Evolutionary conservation across 2,113 vertebrate genomes (phyloP).

Genomic region (Typhlomys cinereus): DNA sequence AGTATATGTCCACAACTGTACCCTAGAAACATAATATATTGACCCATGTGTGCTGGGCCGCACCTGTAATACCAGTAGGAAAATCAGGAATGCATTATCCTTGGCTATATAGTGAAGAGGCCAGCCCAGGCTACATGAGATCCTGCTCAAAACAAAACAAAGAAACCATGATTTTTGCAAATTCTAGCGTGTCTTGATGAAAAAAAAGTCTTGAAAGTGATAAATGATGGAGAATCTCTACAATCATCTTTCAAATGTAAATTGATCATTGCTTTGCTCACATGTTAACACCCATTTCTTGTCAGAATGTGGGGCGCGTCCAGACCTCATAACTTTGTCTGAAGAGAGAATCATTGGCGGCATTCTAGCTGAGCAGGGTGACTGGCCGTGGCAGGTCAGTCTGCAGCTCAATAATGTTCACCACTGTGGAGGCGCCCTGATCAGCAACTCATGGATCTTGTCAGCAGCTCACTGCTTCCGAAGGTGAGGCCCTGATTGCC

Average conservation of each 20-base stretch:
- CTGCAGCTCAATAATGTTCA: conserved; percentile 84
- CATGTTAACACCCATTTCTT: conserved; percentile 28
- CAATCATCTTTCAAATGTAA: not conserved
- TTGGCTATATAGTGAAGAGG: not conserved
- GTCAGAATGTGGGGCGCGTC: conserved; percentile 85
- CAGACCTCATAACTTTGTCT: conserved; percentile 69
- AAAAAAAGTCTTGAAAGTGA: not conserved
- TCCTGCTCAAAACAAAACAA: not conserved
- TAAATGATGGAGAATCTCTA: not conserved
- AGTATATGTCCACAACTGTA: not conserved
- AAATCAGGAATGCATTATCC: not conserved
- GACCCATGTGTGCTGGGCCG: not conserved
- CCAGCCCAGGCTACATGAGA: not conserved
- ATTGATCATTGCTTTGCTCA: not conserved
- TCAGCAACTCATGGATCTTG: conserved; percentile 88
- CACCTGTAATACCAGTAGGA: not conserved
- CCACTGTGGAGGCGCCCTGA: conserved; percentile 89
- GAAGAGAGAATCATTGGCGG: conserved; percentile 81
- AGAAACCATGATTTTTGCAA: not conserved
- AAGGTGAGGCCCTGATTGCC: conserved; percentile 49
- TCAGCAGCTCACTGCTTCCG: conserved; percentile 91
- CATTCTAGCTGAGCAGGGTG: conserved; percentile 82
- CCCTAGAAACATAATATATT: not conserved
- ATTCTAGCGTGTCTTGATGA: not conserved
- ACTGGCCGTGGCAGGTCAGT: conserved; percentile 94